These are phyloP conservation scores for Bufotes viridis DNA, from an alignment of 2,797 vertebrate species.

Conservation along the genomic window DNA sequence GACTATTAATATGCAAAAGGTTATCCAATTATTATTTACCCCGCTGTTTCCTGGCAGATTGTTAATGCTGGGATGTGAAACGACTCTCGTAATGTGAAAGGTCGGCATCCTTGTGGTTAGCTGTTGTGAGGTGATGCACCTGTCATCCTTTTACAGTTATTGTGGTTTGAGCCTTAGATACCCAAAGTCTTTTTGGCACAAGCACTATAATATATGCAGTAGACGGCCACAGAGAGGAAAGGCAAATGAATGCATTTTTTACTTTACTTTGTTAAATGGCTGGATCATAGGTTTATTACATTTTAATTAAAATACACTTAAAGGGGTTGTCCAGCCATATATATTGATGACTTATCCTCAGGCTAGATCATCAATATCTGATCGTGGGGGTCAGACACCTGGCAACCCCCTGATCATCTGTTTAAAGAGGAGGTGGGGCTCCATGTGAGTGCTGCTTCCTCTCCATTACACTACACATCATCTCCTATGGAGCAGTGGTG, in stretches of 20 bases:
- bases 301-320: background rate
- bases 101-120: slow-evolving; percentile 59
- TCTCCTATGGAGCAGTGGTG: too few species aligned
- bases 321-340: too few species aligned
- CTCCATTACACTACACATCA: too few species aligned
- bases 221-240: background rate
- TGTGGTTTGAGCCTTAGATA: slow-evolving; percentile 25
- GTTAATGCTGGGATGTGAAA: slow-evolving; percentile 60
- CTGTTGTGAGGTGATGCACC: slow-evolving; percentile 60
- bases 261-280: background rate
- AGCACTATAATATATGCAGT: slow-evolving; percentile 17
- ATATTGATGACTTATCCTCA: too few species aligned
- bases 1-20: slow-evolving; percentile 63
- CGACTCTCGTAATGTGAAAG: slow-evolving; percentile 59
- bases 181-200: slow-evolving; percentile 38
- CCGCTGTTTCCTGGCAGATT: slow-evolving; percentile 63
- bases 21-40: slow-evolving; percentile 64
- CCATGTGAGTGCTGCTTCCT: too few species aligned
- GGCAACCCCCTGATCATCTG: too few species aligned
- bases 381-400: too few species aligned
- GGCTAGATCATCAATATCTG: too few species aligned
- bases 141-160: slow-evolving; percentile 60
- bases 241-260: background rate
- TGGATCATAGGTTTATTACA: background rate
- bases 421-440: too few species aligned